Evolutionary conservation across 2,113 vertebrate genomes (phyloP), one percentile per base, ranked within the genome.

Genomic region (Mirza zaza): DNA sequence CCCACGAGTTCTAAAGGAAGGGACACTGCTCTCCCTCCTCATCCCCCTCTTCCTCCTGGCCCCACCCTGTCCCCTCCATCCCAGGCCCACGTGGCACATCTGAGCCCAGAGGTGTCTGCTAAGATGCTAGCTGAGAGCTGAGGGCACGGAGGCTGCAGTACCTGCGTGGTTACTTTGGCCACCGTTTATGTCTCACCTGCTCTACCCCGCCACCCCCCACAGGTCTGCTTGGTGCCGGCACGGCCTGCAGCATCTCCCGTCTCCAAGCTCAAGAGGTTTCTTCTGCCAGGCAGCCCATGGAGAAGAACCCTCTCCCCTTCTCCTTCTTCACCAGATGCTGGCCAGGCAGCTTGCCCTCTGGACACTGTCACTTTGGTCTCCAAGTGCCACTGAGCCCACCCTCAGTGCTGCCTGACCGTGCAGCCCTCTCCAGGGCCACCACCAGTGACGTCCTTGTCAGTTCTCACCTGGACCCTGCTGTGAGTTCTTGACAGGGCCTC

Each of bases 111-210:
- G 6, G 8, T 42, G 2, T 39, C 50, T 61, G 20, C 61, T 50
- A 25, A 36, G 80, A 82, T 9, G 61, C 2, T 3, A 50, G 76
- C 45, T 68, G 68, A 75, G 75, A 34, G 36, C 8, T 10, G 7
- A 93, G 71, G n/a, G 59, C 21, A 13, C 32, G 34, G 55, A 48
- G 48, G 57, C 63, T 23, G n/a, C 10, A 5, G 5, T 5, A 27
- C 14, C 18, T 17, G 7, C 5, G 2, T n/a, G 18, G 55, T 76
- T 23, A 29, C 79, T 84, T 15, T 65, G 21, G 23, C 21, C 55
- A 0, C 34, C 2, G 0, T 5, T n/a, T 10, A 4, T 52, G 12
- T 10, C 20, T 10, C 39, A n/a, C 70, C 87, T 18, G 4, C 32
- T 5, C 17, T 25, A n/a, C 36, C 59, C 25, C 20, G n/a, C n/a